Conservation (phyloP, 2,888 invertebrate genomes). For the Troides helena region DNA sequence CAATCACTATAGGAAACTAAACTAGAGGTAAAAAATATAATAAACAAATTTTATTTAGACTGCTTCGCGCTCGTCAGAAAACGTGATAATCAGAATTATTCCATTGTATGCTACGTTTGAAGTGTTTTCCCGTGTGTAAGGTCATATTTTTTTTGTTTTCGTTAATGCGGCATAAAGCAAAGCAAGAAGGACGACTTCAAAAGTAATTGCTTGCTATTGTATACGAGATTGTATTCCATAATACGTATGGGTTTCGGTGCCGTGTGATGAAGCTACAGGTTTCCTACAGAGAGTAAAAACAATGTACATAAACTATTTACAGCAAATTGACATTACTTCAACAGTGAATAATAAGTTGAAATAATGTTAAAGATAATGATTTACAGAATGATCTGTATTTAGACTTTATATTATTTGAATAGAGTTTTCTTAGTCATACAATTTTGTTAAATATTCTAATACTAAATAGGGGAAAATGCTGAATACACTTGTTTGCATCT, state of each 20-base stretch:
- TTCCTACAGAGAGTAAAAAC: neutral
- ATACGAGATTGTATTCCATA: neutral
- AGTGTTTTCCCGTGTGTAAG: neutral
- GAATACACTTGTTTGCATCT: too few relatives aligned
- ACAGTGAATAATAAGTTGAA: too few relatives aligned
- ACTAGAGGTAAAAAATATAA: too few relatives aligned
- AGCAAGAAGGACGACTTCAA: neutral
- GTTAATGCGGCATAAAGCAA: neutral
- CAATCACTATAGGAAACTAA: too few relatives aligned
- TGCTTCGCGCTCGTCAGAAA: neutral
- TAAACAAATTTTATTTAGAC: neutral
- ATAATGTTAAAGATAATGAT: too few relatives aligned
- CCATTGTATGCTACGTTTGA: neutral
- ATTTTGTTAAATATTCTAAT: too few relatives aligned
- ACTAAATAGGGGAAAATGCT: too few relatives aligned
- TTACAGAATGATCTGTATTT: too few relatives aligned
- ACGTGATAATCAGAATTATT: slow-evolving; percentile 1
- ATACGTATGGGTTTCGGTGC: neutral
- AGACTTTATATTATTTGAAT: too few relatives aligned
- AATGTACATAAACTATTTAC: neutral
- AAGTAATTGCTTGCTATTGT: neutral
- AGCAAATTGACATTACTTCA: neutral
- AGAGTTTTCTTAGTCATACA: too few relatives aligned
- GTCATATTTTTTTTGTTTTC: neutral
- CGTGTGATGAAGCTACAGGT: neutral